Base-by-base conservation (phyloP, 53 echinoderm and acorn worm species). In the Apostichopus leukothele region DNA sequence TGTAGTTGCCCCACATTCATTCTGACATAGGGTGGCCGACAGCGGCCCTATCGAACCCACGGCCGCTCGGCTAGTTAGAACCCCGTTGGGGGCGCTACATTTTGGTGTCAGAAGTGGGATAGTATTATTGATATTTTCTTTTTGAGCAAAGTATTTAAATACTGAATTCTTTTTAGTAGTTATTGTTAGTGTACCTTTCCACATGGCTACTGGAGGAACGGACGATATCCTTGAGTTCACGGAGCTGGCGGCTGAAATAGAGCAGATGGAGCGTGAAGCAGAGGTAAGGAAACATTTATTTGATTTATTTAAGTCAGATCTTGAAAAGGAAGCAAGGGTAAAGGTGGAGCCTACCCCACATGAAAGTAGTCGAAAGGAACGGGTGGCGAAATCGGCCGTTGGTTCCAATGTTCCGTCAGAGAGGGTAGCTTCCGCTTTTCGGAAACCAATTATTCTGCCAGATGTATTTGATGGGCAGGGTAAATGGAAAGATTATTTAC, bases 371-470 rank as follows among this genome's bases (percentile, higher is more conserved):
- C 5, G 26, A 76, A 76, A 50, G 76, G 39, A 25, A 76, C 25
- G 22, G 5, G 76, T 20, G 21, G 12, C 9, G 9, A 5, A 22
- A 51, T 51, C 76, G 12, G 4, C 13, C 52, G 7, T 7, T 9
- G 9, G 39, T 39, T 0, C 1, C 1, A 76, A 9, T 76, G 50
- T 11, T 13, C 76, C 26, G 0, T 25, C 50, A 51, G 21, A 5
- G 22, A 51, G 76, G 67, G 10, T 67, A 4, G 20, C 21, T 51
- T 81, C 53, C 4, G 53, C 79, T 19, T 7, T 67, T 67, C 13
- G 26, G 75, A 87, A 87, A 25, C 75, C 75, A 75, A 13, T 74
- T 25, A 87, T 87, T 87, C 74, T 87, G 87, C 87, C 87, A 52
- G 75, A 87, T 87, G 52, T 87, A n/a, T 87, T 73, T 73, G 74